Evolutionary conservation across 2,797 vertebrate species (phyloP).

Genomic region (Diglossa cyanea): DNA sequence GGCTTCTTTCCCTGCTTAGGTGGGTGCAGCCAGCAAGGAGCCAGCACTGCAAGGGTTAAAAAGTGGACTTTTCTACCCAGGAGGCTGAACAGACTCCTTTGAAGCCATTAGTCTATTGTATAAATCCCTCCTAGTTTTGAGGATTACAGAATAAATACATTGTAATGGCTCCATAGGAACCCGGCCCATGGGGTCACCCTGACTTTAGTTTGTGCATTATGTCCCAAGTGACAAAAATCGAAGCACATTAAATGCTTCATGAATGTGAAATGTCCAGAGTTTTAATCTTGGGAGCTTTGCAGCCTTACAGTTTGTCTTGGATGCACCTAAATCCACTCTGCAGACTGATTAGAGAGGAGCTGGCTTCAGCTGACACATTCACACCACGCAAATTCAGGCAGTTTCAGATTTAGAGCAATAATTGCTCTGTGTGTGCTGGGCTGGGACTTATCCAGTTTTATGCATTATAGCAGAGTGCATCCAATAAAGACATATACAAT

Average conservation of each 20-base stretch:
- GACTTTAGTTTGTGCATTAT: constrained; percentile 4
- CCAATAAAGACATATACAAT: neutral
- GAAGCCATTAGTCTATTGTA: constrained; percentile 55
- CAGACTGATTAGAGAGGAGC: neutral
- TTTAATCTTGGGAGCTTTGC: neutral
- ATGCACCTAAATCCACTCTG: neutral
- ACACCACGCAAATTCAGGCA: neutral
- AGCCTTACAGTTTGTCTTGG: neutral
- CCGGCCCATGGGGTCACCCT: constrained; percentile 24
- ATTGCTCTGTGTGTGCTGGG: neutral
- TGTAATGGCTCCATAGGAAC: constrained; percentile 39
- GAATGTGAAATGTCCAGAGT: constrained; percentile 24
- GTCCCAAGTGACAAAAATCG: constrained; percentile 39
- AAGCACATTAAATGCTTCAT: constrained; percentile 46
- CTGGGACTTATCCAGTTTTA: neutral
- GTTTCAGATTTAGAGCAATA: neutral
- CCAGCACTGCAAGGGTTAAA: constrained; percentile 22
- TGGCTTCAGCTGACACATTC: neutral
- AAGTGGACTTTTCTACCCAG: constrained; percentile 17
- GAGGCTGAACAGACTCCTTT: constrained; percentile 17
- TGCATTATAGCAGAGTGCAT: neutral
- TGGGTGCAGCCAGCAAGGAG: neutral
- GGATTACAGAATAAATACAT: constrained; percentile 55
- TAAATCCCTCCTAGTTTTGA: constrained; percentile 49
- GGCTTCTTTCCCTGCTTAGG: neutral